phyloP scores from a whole-genome alignment of 2,888 invertebrate genomes.

The Lasiommata megera region DNA sequence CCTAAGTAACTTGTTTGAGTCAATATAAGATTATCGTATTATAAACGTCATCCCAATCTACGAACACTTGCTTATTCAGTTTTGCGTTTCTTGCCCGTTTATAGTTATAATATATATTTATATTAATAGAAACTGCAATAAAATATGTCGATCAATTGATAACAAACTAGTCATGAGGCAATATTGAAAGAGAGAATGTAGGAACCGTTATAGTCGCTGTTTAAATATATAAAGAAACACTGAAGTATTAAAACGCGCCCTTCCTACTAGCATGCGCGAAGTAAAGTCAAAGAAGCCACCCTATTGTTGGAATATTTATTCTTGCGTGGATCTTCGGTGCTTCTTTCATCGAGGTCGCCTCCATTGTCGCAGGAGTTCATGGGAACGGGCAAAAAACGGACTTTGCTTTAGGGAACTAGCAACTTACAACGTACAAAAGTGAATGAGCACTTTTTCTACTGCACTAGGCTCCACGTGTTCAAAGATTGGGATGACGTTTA shows the following conservation, averaged over 20 bases:
- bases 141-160: too few relatives aligned
- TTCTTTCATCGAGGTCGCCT: constrained; percentile 74
- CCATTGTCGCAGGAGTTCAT: constrained; percentile 78
- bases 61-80: too few relatives aligned
- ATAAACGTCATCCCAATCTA: too few relatives aligned
- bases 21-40: too few relatives aligned
- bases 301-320: constrained; percentile 80
- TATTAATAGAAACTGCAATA: too few relatives aligned
- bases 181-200: too few relatives aligned
- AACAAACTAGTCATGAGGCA: too few relatives aligned
- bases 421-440: constrained; percentile 59
- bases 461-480: constrained; percentile 70
- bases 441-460: constrained; percentile 75
- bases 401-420: constrained; percentile 61
- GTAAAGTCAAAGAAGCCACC: constrained; percentile 77
- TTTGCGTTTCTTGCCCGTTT: too few relatives aligned
- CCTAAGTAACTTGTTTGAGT: too few relatives aligned
- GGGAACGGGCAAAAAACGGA: constrained; percentile 77
- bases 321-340: constrained; percentile 71
- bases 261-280: constrained; percentile 38
- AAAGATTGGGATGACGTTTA: constrained; percentile 56
- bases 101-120: too few relatives aligned
- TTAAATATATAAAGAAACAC: too few relatives aligned
- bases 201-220: too few relatives aligned
- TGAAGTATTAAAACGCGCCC: constrained; percentile 49